Evolutionary conservation across 1,140 invertebrate species (phyloP).

Genomic region (Pseudomyrmex flavicornis): DNA sequence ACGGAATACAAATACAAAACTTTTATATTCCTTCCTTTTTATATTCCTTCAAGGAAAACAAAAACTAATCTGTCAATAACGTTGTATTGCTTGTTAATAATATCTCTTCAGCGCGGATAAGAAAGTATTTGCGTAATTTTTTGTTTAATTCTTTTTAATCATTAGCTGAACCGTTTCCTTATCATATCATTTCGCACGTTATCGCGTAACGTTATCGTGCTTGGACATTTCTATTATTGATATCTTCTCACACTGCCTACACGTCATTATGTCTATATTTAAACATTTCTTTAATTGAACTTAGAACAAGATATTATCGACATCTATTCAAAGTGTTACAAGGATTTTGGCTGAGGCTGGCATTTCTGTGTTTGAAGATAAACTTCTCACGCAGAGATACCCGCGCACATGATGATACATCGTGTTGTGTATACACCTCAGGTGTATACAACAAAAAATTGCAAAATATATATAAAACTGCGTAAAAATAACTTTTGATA

Average conservation of each 20-base stretch:
- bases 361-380: conserved; percentile 7
- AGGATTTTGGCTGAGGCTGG: conserved; percentile 32
- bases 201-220: conserved; percentile 63
- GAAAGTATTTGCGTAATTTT: conserved; percentile 39
- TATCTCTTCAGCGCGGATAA: conserved; percentile 16
- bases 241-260: conserved; percentile 35
- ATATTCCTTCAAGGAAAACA: too few species aligned
- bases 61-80: conserved; percentile 32
- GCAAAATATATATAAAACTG: not conserved
- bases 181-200: conserved; percentile 66
- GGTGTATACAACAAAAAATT: not conserved
- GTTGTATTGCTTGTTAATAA: conserved; percentile 16
- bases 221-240: conserved; percentile 69
- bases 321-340: conserved; percentile 52
- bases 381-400: not conserved
- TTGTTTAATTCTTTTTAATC: conserved; percentile 58
- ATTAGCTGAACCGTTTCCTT: conserved; percentile 55
- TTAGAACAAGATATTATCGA: conserved; percentile 11
- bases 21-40: too few species aligned
- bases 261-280: conserved; percentile 65
- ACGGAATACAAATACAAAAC: too few species aligned
- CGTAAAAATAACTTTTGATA: not conserved
- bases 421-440: not conserved
- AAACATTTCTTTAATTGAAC: conserved; percentile 63
- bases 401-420: not conserved